Evolutionary conservation across 2,797 vertebrate species (phyloP).

Genomic region (Coranthus polyacanthus): DNA sequence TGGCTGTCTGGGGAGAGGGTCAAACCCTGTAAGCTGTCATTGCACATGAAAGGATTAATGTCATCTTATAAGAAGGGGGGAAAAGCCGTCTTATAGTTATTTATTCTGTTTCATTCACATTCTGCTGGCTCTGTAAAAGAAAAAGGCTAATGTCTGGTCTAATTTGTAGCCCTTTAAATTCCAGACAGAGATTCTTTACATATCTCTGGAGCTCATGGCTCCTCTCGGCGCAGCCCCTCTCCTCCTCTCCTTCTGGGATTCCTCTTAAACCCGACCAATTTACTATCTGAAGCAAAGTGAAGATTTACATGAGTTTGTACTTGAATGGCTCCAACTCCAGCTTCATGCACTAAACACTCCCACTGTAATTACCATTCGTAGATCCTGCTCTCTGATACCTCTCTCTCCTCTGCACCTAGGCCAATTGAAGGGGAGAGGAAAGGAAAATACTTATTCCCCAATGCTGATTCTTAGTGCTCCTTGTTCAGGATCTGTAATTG

Average conservation of each 20-base stretch:
- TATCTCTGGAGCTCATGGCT: conserved; percentile 99
- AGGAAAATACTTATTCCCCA: conserved; percentile 93
- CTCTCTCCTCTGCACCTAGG: conserved; percentile 91
- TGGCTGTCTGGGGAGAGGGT: conserved; percentile 95
- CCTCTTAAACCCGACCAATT: conserved; percentile 99
- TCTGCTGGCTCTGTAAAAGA: conserved; percentile 89
- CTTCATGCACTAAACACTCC: conserved; percentile 98
- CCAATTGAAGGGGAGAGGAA: conserved; percentile 92
- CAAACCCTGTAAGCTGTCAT: conserved; percentile 98
- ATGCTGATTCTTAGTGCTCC: conserved; percentile 95
- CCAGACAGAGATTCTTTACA: conserved; percentile 99
- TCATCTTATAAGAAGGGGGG: conserved; percentile 98
- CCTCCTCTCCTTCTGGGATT: conserved; percentile 93
- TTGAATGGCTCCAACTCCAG: conserved; percentile 96
- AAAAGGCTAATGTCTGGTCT: conserved; percentile 96
- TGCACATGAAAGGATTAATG: conserved; percentile 99
- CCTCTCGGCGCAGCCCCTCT: conserved; percentile 89
- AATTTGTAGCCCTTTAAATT: conserved; percentile 99
- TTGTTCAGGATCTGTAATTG: conserved; percentile 99
- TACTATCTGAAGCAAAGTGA: conserved; percentile 95
- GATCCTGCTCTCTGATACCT: conserved; percentile 90
- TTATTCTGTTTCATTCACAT: conserved; percentile 99
- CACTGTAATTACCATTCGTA: conserved; percentile 98
- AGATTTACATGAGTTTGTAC: conserved; percentile 97
- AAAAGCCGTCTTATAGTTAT: conserved; percentile 98